Evolutionary conservation across 2,113 vertebrate species (phyloP).

Genomic region (Carassius carassius): DNA sequence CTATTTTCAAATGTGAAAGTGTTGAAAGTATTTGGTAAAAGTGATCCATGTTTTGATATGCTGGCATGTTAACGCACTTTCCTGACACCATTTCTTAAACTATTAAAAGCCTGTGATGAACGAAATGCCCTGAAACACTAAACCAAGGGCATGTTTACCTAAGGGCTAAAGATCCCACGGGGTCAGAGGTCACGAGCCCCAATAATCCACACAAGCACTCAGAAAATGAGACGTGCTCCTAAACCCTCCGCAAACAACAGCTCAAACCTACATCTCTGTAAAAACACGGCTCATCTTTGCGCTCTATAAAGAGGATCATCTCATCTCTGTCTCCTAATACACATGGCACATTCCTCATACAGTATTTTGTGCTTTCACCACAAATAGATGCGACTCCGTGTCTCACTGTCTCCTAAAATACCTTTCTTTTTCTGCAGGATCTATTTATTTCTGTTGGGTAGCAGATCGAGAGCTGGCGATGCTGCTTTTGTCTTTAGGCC

Average conservation of each 20-base stretch:
- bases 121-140: constrained; percentile 73
- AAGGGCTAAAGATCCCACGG: constrained; percentile 66
- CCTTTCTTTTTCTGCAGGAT: constrained; percentile 38
- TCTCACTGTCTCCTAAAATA: constrained; percentile 50
- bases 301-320: constrained; percentile 9
- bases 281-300: background rate
- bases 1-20: constrained; percentile 19
- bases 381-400: constrained; percentile 49
- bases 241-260: constrained; percentile 3
- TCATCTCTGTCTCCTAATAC: background rate
- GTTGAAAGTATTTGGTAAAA: constrained; percentile 25
- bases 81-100: constrained; percentile 53
- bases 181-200: constrained; percentile 69
- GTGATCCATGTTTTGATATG: constrained; percentile 18
- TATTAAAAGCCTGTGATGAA: constrained; percentile 75
- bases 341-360: constrained; percentile 27
- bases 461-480: background rate
- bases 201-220: constrained; percentile 55
- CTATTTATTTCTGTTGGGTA: constrained; percentile 53
- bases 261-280: background rate
- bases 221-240: background rate
- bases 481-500: constrained; percentile 5
- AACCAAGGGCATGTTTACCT: constrained; percentile 74
- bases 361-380: constrained; percentile 48
- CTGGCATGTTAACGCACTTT: constrained; percentile 43